Conservation (phyloP, 2,113 vertebrate species). For the Anguilla japonica region DNA sequence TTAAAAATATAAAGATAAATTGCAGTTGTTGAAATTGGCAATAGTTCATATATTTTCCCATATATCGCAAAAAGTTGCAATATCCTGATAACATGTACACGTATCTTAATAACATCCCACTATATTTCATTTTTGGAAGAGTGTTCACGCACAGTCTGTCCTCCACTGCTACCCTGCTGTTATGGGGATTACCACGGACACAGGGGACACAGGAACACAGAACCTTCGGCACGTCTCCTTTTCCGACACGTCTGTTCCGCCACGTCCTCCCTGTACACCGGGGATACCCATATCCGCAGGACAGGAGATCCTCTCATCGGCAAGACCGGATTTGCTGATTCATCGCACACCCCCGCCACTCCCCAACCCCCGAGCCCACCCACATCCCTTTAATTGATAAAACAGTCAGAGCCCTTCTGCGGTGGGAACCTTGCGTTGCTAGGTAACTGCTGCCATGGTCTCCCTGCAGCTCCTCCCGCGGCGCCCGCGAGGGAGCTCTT, state of each 20-base stretch:
- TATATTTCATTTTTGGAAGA: too few relatives aligned
- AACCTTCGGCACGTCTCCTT: background rate
- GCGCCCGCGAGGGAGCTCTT: slow-evolving; percentile 48
- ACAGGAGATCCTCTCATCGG: slow-evolving; percentile 7
- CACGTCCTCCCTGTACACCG: background rate
- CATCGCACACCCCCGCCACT: slow-evolving; percentile 14
- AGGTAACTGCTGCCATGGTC: slow-evolving; percentile 55
- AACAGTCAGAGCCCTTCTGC: slow-evolving; percentile 45
- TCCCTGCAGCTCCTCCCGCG: too few relatives aligned
- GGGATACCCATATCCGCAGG: slow-evolving; percentile 14
- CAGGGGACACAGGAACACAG: background rate
- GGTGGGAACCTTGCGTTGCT: slow-evolving; percentile 58
- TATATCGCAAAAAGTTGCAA: too few relatives aligned
- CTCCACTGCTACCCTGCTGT: too few relatives aligned
- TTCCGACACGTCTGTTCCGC: slow-evolving; percentile 8
- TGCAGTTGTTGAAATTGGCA: too few relatives aligned
- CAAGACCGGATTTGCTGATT: slow-evolving; percentile 34
- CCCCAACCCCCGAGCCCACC: slow-evolving; percentile 1
- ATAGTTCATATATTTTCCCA: too few relatives aligned
- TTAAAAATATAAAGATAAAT: too few relatives aligned
- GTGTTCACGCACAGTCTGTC: too few relatives aligned
- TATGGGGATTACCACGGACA: too few relatives aligned
- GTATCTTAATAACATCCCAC: too few relatives aligned
- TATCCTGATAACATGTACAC: too few relatives aligned
- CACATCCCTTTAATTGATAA: slow-evolving; percentile 46